Evolutionary conservation across 2,113 vertebrate species (phyloP), one percentile per base, ranked within the genome.

Genomic region (Strix uralensis): DNA sequence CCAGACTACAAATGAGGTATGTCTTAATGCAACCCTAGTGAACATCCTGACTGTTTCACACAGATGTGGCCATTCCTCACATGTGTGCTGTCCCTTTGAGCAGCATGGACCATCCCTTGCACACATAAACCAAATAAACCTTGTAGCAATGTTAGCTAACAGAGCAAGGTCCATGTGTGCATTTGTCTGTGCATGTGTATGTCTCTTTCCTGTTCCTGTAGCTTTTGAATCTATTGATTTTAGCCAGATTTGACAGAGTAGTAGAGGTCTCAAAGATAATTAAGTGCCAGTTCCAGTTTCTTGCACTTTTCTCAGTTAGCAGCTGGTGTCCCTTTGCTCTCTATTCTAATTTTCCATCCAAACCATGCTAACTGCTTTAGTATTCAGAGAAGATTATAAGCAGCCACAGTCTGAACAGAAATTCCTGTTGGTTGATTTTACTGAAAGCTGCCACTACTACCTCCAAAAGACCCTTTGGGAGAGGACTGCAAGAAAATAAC

Each of bases 181-280:
- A 17, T 73, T 88, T 81, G 18, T 36, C 58, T 88, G 22, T 87
- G 51, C 10, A 27, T 42, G 18, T 10, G 1, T 18, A 22, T 47
- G 47, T 44, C 13, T 79, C 26, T 20, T 81, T 26, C 5, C 26
- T 73, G 5, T 22, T 85, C 26, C 44, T 57, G 21, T 42, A 84
- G 78, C 25, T 87, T 87, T 90, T 72, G 30, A 79, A 82, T 89
- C 30, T 67, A 85, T 69, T 92, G 57, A 69, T 95, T 92, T 89
- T 87, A 75, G 34, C 15, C 40, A 91, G 36, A 89, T 91, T 89
- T 87, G 81, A 87, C 65, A 79, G 77, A 78, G 10, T 22, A 92
- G 42, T 63, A 74, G 83, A 81, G 12, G 36, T 81, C 81, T 95
- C 73, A 92, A 94, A 91, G 73, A 94, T 92, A 92, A 95, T 91